Base-by-base conservation (phyloP, 2,797 vertebrate species). In the Sebastes kiyomatsui region DNA sequence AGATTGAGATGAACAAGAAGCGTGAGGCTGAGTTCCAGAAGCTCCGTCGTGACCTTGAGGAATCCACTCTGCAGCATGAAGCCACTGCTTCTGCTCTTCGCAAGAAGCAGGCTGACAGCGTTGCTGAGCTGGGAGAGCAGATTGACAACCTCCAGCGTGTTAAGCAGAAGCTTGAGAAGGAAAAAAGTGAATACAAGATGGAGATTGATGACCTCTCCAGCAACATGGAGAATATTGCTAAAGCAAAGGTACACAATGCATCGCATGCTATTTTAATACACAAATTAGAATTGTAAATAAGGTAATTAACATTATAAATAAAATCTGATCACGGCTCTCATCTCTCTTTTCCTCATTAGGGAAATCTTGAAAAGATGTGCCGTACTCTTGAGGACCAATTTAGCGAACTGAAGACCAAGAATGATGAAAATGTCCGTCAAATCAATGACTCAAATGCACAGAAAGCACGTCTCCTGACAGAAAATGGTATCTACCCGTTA, bases 1-100 rank as follows among this genome's bases (percentile, higher is more conserved):
- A 96, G 90, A 92, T 96, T 1, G 96, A 97, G 91, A 91, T 97
- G 95, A 97, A 96, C 94, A 97, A 97, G 94, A 97, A 98, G 90
- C 90, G 96, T 0, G 97, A 98, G 83, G 92, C 96, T 0, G 97
- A 98, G 84, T 97, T 97, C 87, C 97, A 97, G 96, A 97, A 97
- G 67, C 65, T 97, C 73, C 93, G 96, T 2, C 77, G 95, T 7
- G 96, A 97, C 90, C 96, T 97, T 18, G 96, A 97, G 83, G 97
- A 97, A 92, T 85, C 97, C 85, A 98, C 96, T 6, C 92, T 97
- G 77, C 97, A 97, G 93, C 96, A 97, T 1, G 97, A 97, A 82
- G 95, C 96, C 79, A 97, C 93, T 0, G 86, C 94, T 0, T 93
- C 96, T 0, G 65, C 96, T n/a, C 94, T 97, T 11, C 77, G 96